These are phyloP conservation scores for Pseudoips prasinana DNA, from an alignment of 2,888 invertebrate genomes.

Conservation along the genomic window DNA sequence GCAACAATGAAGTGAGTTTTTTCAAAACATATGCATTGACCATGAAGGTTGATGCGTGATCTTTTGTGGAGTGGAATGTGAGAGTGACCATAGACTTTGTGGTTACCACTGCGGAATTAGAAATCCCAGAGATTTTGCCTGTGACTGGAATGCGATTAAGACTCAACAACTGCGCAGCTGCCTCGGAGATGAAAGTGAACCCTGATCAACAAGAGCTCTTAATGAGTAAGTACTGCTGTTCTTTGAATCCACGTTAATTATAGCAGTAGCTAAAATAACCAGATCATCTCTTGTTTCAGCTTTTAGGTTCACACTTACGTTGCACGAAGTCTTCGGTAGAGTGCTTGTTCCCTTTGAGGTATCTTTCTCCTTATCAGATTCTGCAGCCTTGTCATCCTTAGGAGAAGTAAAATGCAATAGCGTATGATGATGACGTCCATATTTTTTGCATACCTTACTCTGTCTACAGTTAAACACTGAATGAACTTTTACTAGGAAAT, in stretches of 20 bases:
- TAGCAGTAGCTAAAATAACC: conserved; percentile 18
- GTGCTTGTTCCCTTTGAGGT: conserved; percentile 1
- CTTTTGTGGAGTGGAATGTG: conserved; percentile 6
- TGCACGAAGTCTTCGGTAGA: conserved; percentile 1
- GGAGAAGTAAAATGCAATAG: conserved; percentile 10
- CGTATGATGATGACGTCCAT: conserved; percentile 20
- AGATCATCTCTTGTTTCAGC: conserved; percentile 8
- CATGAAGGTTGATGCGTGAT: conserved; percentile 7
- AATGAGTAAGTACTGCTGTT: conserved; percentile 8
- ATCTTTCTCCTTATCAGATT: not conserved
- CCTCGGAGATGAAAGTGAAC: conserved; percentile 23
- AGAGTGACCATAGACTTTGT: conserved; percentile 22
- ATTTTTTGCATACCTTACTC: conserved; percentile 16
- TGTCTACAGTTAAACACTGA: conserved; percentile 6
- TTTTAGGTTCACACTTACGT: conserved; percentile 5
- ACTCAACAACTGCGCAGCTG: conserved; percentile 14
- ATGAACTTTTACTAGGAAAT: conserved; percentile 19
- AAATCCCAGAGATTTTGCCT: conserved; percentile 24
- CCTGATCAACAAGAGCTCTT: conserved; percentile 23
- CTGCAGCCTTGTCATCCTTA: not conserved
- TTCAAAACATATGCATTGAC: conserved; percentile 9
- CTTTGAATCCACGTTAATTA: conserved; percentile 7
- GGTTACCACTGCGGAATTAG: conserved; percentile 11
- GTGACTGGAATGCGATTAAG: conserved; percentile 14
- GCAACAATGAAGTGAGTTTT: too few species aligned